Percentiles rank a stretch among this genome's conserved stretches.
Conservation (phyloP, 2,888 invertebrate genomes). For the Julus scandinavius region DNA sequence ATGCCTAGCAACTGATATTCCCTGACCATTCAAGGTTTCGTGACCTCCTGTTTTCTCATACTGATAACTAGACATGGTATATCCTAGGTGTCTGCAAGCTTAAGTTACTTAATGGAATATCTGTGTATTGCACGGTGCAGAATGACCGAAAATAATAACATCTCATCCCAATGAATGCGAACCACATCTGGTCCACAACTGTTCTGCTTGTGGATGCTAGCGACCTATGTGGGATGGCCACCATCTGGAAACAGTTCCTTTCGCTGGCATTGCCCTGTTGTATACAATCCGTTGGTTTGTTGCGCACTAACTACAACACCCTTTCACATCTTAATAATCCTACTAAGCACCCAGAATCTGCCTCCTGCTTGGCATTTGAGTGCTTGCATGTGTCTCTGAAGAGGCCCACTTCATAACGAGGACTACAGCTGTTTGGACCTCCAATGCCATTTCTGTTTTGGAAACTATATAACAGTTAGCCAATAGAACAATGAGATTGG, state of each 20-base stretch:
- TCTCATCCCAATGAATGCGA: not conserved
- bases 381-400: slow-evolving; percentile 39
- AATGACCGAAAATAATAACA: slow-evolving; percentile 22
- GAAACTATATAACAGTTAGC: not conserved
- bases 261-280: not conserved
- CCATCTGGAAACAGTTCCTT: slow-evolving; percentile 14
- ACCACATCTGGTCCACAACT: slow-evolving; percentile 23
- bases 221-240: slow-evolving; percentile 5
- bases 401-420: slow-evolving; percentile 6
- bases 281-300: slow-evolving; percentile 40
- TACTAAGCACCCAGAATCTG: not conserved
- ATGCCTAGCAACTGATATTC: not conserved
- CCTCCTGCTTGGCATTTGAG: slow-evolving; percentile 41
- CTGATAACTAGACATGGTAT: not conserved
- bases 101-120: slow-evolving; percentile 21
- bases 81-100: slow-evolving; percentile 9
- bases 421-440: not conserved
- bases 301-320: not conserved
- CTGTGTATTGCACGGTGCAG: not conserved
- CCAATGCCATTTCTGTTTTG: not conserved
- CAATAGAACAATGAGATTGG: not conserved
- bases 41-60: not conserved
- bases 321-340: slow-evolving; percentile 15
- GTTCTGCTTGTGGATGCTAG: not conserved
- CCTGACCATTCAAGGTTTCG: not conserved